Conservation (phyloP, 2,888 invertebrate genomes). For the Ophioninae sp. region DNA sequence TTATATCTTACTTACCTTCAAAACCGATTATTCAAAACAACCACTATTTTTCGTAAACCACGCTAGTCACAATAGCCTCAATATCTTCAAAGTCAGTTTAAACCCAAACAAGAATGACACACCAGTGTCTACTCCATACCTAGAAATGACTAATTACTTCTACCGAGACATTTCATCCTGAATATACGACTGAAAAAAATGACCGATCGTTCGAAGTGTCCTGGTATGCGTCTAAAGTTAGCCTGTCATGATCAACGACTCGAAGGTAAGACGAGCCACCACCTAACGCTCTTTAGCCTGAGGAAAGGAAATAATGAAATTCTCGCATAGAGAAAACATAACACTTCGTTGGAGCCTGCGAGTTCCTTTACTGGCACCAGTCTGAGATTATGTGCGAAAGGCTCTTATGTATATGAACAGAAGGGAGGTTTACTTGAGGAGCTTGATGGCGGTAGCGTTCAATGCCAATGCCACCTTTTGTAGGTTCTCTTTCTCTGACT, state of each 20-base stretch:
- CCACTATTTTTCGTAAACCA: too few relatives aligned
- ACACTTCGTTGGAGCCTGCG: neutral
- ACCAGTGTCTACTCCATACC: neutral
- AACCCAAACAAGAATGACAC: neutral
- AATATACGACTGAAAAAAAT: neutral
- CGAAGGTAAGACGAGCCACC: conserved; percentile 36
- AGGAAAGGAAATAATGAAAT: conserved; percentile 22
- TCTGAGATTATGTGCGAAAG: conserved; percentile 8
- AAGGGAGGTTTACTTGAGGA: conserved; percentile 22
- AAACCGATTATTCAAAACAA: too few relatives aligned
- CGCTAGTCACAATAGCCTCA: too few relatives aligned
- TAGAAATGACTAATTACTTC: neutral
- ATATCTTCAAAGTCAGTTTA: too few relatives aligned
- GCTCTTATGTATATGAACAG: neutral
- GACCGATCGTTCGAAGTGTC: conserved; percentile 4
- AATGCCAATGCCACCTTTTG: conserved; percentile 55
- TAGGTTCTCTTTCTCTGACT: conserved; percentile 70
- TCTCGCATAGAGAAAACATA: conserved; percentile 35
- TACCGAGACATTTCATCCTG: neutral
- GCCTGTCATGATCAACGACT: conserved; percentile 24
- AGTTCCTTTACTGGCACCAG: conserved; percentile 12
- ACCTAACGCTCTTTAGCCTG: conserved; percentile 28
- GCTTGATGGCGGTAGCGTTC: conserved; percentile 31
- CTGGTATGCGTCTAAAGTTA: conserved; percentile 14
- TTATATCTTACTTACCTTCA: too few relatives aligned